These are phyloP conservation scores for Eolophus roseicapilla DNA, from an alignment of 2,113 vertebrate species.

Conservation along the genomic window DNA sequence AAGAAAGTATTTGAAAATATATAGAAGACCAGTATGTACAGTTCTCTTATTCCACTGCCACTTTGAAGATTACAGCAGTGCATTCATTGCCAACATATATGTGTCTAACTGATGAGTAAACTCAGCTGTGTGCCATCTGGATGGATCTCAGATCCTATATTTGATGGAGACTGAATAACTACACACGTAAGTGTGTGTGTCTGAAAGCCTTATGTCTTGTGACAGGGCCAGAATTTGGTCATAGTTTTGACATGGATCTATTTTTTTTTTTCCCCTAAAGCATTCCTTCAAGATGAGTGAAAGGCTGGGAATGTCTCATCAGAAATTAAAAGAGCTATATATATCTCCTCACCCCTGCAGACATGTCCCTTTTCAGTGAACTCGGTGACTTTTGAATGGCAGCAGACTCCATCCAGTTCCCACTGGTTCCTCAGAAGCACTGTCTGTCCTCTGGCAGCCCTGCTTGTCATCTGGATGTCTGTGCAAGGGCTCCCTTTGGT, in stretches of 20 bases:
- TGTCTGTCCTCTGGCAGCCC: not conserved
- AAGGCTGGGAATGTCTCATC: not conserved
- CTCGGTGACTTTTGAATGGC: not conserved
- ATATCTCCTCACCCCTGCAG: not conserved
- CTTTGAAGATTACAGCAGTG: not conserved
- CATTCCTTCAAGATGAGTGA: not conserved
- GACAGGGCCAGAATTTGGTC: not conserved
- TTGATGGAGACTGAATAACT: not conserved
- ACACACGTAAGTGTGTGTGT: not conserved
- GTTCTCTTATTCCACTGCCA: not conserved
- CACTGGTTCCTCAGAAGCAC: not conserved
- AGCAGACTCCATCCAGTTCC: not conserved
- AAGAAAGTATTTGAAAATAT: not conserved
- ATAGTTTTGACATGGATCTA: not conserved
- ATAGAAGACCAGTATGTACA: not conserved
- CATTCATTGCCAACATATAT: not conserved
- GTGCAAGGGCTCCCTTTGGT: not conserved
- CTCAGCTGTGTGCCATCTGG: slow-evolving; percentile 2
- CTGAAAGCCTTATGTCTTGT: not conserved
- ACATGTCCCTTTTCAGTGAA: not conserved
- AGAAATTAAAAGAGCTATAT: not conserved
- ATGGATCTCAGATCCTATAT: not conserved
- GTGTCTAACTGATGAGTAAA: not conserved
- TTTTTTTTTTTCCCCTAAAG: not conserved
- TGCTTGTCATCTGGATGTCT: not conserved